These are phyloP conservation scores for Drosophila mulleri DNA, from an alignment of 2,888 invertebrate genomes.

Conservation along the genomic window DNA sequence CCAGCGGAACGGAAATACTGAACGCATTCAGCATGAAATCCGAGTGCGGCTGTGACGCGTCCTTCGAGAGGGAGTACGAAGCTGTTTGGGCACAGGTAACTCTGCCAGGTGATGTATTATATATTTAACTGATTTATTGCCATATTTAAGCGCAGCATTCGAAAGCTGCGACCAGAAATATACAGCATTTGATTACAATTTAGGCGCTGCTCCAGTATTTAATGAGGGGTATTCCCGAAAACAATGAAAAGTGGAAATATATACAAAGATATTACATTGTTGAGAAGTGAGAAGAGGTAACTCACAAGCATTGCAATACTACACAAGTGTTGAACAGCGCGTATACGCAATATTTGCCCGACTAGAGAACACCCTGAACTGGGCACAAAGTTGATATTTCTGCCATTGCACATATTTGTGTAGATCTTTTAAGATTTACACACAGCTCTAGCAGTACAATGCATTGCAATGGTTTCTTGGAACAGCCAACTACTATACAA, in stretches of 20 bases:
- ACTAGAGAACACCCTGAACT: not conserved
- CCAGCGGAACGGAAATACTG: slow-evolving; percentile 31
- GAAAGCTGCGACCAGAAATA: slow-evolving; percentile 25
- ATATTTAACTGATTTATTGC: slow-evolving; percentile 75
- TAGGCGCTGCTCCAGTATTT: slow-evolving; percentile 10
- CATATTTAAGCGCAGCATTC: slow-evolving; percentile 66
- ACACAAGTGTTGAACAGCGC: slow-evolving; percentile 30
- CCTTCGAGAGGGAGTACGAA: not conserved
- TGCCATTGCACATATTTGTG: not conserved
- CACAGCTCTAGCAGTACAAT: not conserved
- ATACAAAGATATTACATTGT: not conserved
- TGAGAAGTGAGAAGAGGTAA: too few relatives aligned
- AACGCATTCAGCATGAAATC: slow-evolving; percentile 60
- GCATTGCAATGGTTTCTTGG: slow-evolving; percentile 1
- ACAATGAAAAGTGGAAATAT: not conserved
- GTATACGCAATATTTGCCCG: slow-evolving; percentile 56
- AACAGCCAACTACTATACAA: slow-evolving; percentile 1
- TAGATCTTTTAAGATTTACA: not conserved
- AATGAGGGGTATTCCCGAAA: not conserved
- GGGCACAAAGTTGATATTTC: not conserved
- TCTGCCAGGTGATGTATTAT: slow-evolving; percentile 73
- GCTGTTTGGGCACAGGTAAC: slow-evolving; percentile 1
- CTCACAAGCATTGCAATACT: too few relatives aligned
- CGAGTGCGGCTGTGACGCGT: slow-evolving; percentile 23
- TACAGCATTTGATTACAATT: slow-evolving; percentile 61